Evolutionary conservation across 2,797 vertebrate species (phyloP), one percentile per base, ranked within the genome.

Genomic region (Bradypus variegatus): DNA sequence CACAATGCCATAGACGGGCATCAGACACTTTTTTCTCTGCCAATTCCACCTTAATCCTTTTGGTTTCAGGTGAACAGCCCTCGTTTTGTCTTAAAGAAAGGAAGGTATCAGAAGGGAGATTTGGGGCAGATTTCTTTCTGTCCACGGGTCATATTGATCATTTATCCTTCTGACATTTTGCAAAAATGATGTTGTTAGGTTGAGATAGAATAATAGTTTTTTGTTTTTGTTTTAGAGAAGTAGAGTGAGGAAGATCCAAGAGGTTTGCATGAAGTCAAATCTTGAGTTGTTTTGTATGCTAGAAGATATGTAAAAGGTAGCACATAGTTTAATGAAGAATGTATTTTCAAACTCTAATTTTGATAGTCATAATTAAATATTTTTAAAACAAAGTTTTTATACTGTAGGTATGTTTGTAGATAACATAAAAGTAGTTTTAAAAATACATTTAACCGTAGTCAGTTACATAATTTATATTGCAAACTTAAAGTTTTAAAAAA

Each of bases 311-410:
- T 65, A n/a, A 81, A 93, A 36, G 13, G 53, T 79, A 79, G 13
- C 7, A 31, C 19, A 12, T 9, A 88, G 19, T 67, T 88, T 86
- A 81, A 62, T 60, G 38, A 92, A 88, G 38, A 58, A 84, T 13
- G 19, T 69, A 10, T 92, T 95, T 92, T 23, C 38, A 50, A 45
- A 29, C 73, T 53, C 38, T 82, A n/a, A 87, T 87, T 95, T 89
- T 64, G 21, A 70, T 81, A 13, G 55, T 48, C 67, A 62, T 86
- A 62, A 70, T 77, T 72, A 72, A 67, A 58, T 77, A 15, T 36
- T 84, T 77, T 82, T 79, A 62, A 85, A 85, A 25, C 15, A 50
- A 72, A 67, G 25, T 83, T 78, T 72, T 91, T 78, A 29, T 67
- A 67, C 45, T 21, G 69, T 45, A 62, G 21, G 25, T 11, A 8